These are phyloP conservation scores for Heliconius nattereri DNA, from an alignment of 1,140 invertebrate genomes.

Conservation along the genomic window DNA sequence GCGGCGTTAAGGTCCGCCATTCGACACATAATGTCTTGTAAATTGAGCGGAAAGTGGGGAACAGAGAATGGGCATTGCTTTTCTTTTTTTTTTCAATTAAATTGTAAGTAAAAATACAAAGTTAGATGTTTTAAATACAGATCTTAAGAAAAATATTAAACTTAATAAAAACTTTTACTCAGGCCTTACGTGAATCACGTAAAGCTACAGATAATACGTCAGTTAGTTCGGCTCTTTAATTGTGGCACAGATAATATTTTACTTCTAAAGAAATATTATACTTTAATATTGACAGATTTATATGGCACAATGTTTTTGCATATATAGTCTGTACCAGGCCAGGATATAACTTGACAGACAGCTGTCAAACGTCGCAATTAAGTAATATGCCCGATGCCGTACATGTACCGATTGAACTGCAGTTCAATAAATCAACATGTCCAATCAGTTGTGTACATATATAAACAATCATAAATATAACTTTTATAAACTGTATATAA, in stretches of 20 bases:
- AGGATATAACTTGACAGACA: constrained; percentile 32
- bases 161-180: not conserved
- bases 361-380: constrained; percentile 39
- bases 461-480: constrained; percentile 44
- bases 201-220: not conserved
- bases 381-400: constrained; percentile 34
- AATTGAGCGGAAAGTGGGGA: no score
- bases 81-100: no score
- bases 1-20: no score
- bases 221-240: no score
- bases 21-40: no score
- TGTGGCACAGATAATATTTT: not conserved
- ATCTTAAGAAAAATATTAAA: not conserved
- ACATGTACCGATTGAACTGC: constrained; percentile 29
- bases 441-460: constrained; percentile 43
- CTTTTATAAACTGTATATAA: not conserved
- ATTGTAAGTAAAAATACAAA: no score
- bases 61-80: no score
- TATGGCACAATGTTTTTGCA: not conserved
- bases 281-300: constrained; percentile 2
- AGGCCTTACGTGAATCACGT: not conserved
- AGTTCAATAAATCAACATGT: constrained; percentile 46
- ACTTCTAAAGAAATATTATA: not conserved
- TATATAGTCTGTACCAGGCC: not conserved
- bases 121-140: no score